Base-by-base conservation (phyloP, 2,113 vertebrate genomes). In the Ciconia stormi region DNA sequence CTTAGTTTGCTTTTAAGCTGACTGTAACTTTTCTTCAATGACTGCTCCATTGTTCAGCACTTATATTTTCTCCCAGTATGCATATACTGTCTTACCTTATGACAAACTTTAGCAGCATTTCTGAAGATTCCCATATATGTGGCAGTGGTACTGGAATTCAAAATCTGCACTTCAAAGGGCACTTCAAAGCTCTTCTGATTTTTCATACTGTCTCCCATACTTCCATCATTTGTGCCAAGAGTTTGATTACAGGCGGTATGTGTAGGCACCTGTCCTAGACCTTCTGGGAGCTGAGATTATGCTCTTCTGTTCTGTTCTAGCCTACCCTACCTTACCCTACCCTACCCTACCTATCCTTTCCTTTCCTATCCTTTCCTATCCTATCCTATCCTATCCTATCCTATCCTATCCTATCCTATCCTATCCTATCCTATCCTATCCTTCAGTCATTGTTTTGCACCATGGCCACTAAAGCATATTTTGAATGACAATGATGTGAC, bases 1-100 rank as follows among this genome's bases (percentile, higher is more conserved):
- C 79, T 69, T 79, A 80, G 32, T 82, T 96, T 77, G 20, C 49
- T 90, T 94, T 95, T 73, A 77, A 87, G 47, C 22, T 56, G 49
- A 20, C 27, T 72, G 10, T 32, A 67, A 55, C 0, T 30, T 87
- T 87, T 70, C 69, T 77, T 77, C 63, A 82, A 13, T 66, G 58
- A n/a, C 40, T 91, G 18, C 20, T 92, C 25, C 1, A 0, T 62
- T 89, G 26, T 69, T 84, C 46, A 82, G 25, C 40, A 61, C 40
- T 82, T 79, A 6, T 8, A 55, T 76, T 94, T 94, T 91, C 40
- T 79, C 23, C 27, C n/a, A 38, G 6, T 36, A 36, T 32, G 13
- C 27, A 13, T 34, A 17, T 40, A 21, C 3, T 76, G 2, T 72
- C 15, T 42, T 89, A 70, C 38, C 4, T 44, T 17, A 71, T 23